These are phyloP conservation scores for Zaprionus kolodkinae DNA, from an alignment of 1,140 invertebrate species.

Conservation along the genomic window DNA sequence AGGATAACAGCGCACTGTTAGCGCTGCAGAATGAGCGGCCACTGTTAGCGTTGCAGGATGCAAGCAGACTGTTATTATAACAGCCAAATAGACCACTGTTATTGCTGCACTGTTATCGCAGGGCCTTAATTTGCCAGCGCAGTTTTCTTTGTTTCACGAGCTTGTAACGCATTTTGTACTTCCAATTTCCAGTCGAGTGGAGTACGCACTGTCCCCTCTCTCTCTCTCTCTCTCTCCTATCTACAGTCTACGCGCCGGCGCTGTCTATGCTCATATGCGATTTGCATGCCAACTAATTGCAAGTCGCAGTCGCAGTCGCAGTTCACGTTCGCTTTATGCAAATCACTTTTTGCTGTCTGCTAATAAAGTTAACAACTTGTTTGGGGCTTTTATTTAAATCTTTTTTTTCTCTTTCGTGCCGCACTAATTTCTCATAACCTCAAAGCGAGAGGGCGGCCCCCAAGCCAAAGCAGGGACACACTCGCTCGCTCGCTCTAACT, in stretches of 20 bases:
- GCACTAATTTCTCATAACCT: constrained; percentile 47
- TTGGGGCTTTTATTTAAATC: constrained; percentile 47
- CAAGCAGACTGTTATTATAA: no score
- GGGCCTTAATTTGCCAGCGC: constrained; percentile 27
- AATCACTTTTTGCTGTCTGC: constrained; percentile 41
- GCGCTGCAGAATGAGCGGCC: no score
- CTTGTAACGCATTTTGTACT: constrained; percentile 30
- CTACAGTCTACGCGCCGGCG: constrained; percentile 6
- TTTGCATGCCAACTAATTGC: constrained; percentile 69
- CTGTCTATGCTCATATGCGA: constrained; percentile 27
- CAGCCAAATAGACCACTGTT: not conserved
- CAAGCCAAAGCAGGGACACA: constrained; percentile 18
- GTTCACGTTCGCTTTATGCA: constrained; percentile 33
- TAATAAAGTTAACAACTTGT: constrained; percentile 69
- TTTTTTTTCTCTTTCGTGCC: constrained; percentile 1
- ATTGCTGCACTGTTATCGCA: not conserved
- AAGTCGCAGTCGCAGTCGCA: constrained; percentile 29
- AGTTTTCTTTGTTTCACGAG: constrained; percentile 19
- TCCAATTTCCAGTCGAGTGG: constrained; percentile 24
- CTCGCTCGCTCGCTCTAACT: not conserved
- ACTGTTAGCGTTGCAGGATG: no score
- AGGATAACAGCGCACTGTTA: no score
- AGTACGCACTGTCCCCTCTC: not conserved
- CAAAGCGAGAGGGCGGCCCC: constrained; percentile 13
- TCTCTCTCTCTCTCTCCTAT: not conserved